Conservation (phyloP, 2,888 invertebrate species). For the Rhodophaea formosa region DNA sequence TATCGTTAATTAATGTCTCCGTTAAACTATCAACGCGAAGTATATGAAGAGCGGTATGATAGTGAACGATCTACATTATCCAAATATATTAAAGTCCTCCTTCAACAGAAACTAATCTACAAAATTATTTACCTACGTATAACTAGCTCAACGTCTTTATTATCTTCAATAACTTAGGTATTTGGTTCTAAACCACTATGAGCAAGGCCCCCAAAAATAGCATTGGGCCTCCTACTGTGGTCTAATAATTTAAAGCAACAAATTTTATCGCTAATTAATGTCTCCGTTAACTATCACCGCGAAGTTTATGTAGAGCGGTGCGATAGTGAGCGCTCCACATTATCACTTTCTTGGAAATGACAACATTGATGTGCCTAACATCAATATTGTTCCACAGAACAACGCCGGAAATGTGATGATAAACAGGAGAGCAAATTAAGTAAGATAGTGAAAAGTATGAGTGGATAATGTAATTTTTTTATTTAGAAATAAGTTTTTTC, state of each 20-base stretch:
- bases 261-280: slow-evolving; percentile 7
- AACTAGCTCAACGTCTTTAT: too few relatives aligned
- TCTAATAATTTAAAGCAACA: not conserved
- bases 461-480: too few relatives aligned
- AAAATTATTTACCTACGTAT: too few relatives aligned
- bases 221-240: too few relatives aligned
- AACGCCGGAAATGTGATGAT: not conserved
- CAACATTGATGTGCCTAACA: too few relatives aligned
- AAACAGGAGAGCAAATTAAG: not conserved
- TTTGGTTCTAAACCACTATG: too few relatives aligned
- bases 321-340: not conserved
- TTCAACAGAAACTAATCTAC: too few relatives aligned
- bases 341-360: slow-evolving; percentile 12
- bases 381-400: slow-evolving; percentile 2
- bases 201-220: too few relatives aligned
- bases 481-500: too few relatives aligned
- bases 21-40: not conserved
- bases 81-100: too few relatives aligned
- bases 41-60: not conserved
- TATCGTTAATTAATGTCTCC: slow-evolving; percentile 8
- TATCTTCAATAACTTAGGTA: too few relatives aligned
- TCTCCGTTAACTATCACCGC: slow-evolving; percentile 2
- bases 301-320: not conserved
- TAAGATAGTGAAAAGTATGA: not conserved
- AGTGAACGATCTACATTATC: not conserved